Evolutionary conservation across 2,113 vertebrate genomes (phyloP), one percentile per base, ranked within the genome.

Genomic region (Emberiza fucata): DNA sequence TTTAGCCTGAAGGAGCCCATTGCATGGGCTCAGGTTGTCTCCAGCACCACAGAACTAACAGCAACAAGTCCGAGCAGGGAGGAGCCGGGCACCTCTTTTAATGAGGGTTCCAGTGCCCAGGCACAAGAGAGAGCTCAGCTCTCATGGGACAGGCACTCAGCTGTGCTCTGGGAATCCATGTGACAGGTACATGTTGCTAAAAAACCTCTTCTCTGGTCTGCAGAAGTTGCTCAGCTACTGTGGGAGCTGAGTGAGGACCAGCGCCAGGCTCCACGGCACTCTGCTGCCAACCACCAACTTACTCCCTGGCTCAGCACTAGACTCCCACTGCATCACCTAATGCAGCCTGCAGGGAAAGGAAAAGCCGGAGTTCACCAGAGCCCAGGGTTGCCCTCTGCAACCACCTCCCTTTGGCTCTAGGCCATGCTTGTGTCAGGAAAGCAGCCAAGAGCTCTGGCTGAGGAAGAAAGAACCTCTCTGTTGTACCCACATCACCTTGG

Each of bases 291-390:
- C 75, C 50, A 60, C 78, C 90, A 88, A 88, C 93, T 95, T 97
- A 96, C 94, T 92, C 95, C 96, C 96, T 92, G 78, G 48, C 90
- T 96, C 91, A 72, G 96, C 80, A 77, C 94, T 97, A 97, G 95
- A 86, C 87, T 92, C 96, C 94, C 92, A 97, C 88, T 82, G 96
- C 86, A 82, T 47, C 79, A 61, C 59, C 88, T 87, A 90, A 72
- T 8, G 57, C 56, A 69, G 79, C 88, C 96, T 94, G 86, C 93
- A 40, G 88, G 93, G 88, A 94, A 94, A 93, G 77, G 90, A 97
- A 94, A 92, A 89, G 88, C 59, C 54, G 76, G 66, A 92, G 88
- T 86, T 96, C 69, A 92, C 71, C 57, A 96, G 45, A 85, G 92
- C 81, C 50, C 19, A 6, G 35, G 81, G 66, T 71, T 66, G 72